phyloP scores from a whole-genome alignment of 2,888 invertebrate genomes.

The Nemurella pictetii region DNA sequence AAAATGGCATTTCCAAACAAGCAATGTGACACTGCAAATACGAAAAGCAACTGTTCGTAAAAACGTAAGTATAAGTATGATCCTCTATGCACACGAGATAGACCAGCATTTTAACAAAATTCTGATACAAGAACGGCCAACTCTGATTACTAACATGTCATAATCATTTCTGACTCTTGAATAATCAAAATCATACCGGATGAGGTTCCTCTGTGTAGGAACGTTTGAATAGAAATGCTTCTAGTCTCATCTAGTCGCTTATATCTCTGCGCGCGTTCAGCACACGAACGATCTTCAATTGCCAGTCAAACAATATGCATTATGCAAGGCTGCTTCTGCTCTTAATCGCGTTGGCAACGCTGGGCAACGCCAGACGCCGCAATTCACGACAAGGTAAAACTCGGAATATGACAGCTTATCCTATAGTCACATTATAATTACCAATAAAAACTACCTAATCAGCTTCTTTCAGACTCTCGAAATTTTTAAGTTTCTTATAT shows the following conservation, averaged over 20 bases:
- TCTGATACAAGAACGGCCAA: not conserved
- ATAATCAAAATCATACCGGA: not conserved
- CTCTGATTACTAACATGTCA: not conserved
- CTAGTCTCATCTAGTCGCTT: not conserved
- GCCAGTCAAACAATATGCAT: not conserved
- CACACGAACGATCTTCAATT: not conserved
- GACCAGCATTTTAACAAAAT: not conserved
- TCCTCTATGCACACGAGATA: not conserved
- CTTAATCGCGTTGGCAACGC: not conserved
- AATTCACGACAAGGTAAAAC: not conserved
- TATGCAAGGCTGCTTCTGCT: not conserved
- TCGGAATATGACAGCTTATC: too few species aligned
- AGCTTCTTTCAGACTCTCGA: too few species aligned
- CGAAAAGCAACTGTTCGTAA: too few species aligned
- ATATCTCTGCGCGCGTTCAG: not conserved
- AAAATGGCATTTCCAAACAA: not conserved
- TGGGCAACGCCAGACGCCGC: not conserved
- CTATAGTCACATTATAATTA: too few species aligned
- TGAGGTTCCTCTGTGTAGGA: not conserved
- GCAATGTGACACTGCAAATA: not conserved
- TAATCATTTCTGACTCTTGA: not conserved
- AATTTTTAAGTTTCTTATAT: too few species aligned
- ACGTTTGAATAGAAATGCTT: not conserved
- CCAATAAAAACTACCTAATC: too few species aligned
- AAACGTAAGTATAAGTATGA: not conserved